Conservation (phyloP, 2,888 invertebrate species). For the Drosophila melanosoma region DNA sequence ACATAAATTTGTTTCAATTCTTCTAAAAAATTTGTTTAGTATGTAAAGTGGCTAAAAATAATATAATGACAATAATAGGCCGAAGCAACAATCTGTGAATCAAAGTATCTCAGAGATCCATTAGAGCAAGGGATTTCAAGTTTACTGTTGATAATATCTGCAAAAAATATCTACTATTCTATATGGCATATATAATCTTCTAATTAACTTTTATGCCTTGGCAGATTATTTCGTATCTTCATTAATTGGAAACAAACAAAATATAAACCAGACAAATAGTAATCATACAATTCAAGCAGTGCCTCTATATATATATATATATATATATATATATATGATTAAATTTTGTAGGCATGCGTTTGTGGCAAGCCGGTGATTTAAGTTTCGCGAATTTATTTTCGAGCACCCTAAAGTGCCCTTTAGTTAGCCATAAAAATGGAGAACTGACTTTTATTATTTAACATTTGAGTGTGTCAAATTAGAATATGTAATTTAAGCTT, state of each 20-base stretch:
- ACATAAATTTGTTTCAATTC: conserved; percentile 30
- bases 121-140: background rate
- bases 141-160: background rate
- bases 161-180: background rate
- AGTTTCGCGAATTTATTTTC: background rate
- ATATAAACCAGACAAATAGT: background rate
- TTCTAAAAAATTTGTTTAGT: conserved; percentile 16
- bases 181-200: background rate
- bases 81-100: background rate
- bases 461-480: background rate
- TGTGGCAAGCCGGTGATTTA: background rate
- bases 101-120: background rate
- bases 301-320: background rate
- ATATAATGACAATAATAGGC: background rate
- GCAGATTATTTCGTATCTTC: background rate
- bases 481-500: background rate
- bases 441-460: background rate
- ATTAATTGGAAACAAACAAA: background rate
- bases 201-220: background rate
- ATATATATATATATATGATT: background rate
- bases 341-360: background rate
- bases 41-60: background rate
- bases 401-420: background rate
- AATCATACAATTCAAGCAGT: background rate
- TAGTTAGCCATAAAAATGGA: background rate